A percentile compares a stretch with the other conserved stretches of the same genome.
These are phyloP conservation scores for Alviniconcha marisindica DNA, from an alignment of 1,140 invertebrate species.

Conservation along the genomic window DNA sequence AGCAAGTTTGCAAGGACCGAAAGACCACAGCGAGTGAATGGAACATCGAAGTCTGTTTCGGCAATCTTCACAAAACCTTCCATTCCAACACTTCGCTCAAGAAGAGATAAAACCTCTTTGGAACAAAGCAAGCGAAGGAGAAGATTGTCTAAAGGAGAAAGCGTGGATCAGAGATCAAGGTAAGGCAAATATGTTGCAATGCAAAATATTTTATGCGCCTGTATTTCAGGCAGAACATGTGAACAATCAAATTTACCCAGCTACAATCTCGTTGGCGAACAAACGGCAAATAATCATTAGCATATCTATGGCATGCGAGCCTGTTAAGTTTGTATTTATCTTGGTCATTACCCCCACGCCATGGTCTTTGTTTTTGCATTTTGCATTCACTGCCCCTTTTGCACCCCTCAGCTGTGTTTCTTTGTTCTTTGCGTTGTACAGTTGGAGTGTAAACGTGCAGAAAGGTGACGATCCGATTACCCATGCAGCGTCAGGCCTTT, in stretches of 20 bases:
- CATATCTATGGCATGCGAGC: conserved; percentile 4
- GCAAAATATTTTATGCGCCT: neutral
- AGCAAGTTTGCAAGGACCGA: conserved; percentile 1
- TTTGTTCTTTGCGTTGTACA: too few species aligned
- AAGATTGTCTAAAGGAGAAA: conserved; percentile 48
- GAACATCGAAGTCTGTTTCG: conserved; percentile 38
- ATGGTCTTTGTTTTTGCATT: neutral
- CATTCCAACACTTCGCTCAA: conserved; percentile 62
- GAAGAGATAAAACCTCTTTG: conserved; percentile 50
- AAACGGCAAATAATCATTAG: neutral
- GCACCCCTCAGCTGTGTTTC: too few species aligned
- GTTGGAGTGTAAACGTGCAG: too few species aligned
- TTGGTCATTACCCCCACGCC: neutral
- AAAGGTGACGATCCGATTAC: too few species aligned
- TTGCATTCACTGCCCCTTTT: neutral
- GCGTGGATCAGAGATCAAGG: conserved; percentile 43
- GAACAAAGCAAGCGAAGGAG: conserved; percentile 39
- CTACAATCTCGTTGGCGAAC: neutral
- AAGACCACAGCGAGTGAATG: conserved; percentile 41
- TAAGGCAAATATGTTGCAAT: conserved; percentile 35
- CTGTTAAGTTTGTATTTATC: neutral
- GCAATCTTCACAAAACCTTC: conserved; percentile 62
- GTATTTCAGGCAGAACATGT: neutral
- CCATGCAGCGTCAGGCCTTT: too few species aligned
- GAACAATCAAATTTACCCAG: neutral